phyloP scores from a whole-genome alignment of 1,140 invertebrate genomes.

The Drosophila eugracilis region DNA sequence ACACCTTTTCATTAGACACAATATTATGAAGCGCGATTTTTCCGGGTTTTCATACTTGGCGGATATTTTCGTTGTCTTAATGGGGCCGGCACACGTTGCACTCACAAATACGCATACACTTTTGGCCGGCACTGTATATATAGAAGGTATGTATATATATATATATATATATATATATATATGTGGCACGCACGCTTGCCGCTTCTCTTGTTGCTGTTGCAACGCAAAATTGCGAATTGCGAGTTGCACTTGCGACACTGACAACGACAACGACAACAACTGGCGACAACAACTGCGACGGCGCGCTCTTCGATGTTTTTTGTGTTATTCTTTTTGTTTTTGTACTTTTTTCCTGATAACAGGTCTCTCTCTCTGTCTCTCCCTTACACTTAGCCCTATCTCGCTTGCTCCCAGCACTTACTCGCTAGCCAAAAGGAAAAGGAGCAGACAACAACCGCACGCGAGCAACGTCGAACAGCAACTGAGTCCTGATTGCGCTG shows the following conservation, averaged over 20 bases:
- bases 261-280: slow-evolving; percentile 37
- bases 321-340: neutral
- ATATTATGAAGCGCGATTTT: slow-evolving; percentile 67
- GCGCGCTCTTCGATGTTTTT: slow-evolving; percentile 45
- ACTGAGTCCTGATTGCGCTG: slow-evolving; percentile 79
- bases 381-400: slow-evolving; percentile 4
- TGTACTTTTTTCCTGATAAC: slow-evolving; percentile 24
- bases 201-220: slow-evolving; percentile 65
- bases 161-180: slow-evolving; percentile 37
- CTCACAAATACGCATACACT: slow-evolving; percentile 33
- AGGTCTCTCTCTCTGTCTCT: slow-evolving; percentile 8
- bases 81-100: slow-evolving; percentile 41
- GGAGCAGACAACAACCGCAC: slow-evolving; percentile 75
- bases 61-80: slow-evolving; percentile 34
- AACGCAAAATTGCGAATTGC: slow-evolving; percentile 42
- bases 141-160: neutral
- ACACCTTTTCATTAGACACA: slow-evolving; percentile 76
- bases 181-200: slow-evolving; percentile 73
- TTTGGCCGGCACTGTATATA: slow-evolving; percentile 42
- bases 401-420: slow-evolving; percentile 39
- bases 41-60: slow-evolving; percentile 7
- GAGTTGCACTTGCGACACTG: slow-evolving; percentile 49
- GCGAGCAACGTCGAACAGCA: slow-evolving; percentile 82
- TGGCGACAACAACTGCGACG: slow-evolving; percentile 52
- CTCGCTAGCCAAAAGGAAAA: slow-evolving; percentile 33